Percentiles rank a stretch among this genome's conserved stretches.
phyloP scores from a whole-genome alignment of 2,888 invertebrate genomes.

The Ommatoiulus sabulosus region DNA sequence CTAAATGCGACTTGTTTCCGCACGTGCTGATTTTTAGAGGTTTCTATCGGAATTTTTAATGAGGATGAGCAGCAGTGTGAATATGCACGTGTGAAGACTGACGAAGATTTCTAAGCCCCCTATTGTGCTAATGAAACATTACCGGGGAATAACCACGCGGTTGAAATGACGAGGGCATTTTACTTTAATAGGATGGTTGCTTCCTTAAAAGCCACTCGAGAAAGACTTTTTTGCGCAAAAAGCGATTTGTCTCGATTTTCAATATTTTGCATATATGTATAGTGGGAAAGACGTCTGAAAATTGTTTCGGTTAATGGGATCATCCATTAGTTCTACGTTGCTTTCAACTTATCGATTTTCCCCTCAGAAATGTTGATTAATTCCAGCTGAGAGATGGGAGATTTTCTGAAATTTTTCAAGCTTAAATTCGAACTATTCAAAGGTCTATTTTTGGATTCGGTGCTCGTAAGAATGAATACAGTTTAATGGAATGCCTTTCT shows the following conservation, averaged over 20 bases:
- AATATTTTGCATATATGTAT: background rate
- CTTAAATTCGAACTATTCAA: background rate
- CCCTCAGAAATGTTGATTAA: slow-evolving; percentile 5
- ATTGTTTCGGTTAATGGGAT: background rate
- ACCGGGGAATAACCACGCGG: background rate
- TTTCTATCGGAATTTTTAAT: too few relatives aligned
- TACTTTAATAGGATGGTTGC: background rate
- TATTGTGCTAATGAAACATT: background rate
- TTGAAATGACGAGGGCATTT: background rate
- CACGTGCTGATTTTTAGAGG: background rate
- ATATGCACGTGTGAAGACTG: too few relatives aligned
- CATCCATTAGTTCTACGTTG: slow-evolving; percentile 1
- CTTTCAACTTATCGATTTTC: slow-evolving; percentile 15
- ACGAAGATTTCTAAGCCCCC: background rate
- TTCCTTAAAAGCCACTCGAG: background rate
- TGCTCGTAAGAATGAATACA: background rate
- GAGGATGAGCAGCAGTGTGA: background rate
- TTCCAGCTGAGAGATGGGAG: background rate
- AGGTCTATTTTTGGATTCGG: background rate
- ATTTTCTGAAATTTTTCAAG: background rate
- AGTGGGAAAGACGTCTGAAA: background rate
- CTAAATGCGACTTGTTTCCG: background rate
- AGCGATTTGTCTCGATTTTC: background rate
- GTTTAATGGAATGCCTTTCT: background rate
- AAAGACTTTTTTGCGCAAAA: background rate